Conservation (phyloP, 2,113 vertebrate genomes). For the Petrocephalus microphthalmus region DNA sequence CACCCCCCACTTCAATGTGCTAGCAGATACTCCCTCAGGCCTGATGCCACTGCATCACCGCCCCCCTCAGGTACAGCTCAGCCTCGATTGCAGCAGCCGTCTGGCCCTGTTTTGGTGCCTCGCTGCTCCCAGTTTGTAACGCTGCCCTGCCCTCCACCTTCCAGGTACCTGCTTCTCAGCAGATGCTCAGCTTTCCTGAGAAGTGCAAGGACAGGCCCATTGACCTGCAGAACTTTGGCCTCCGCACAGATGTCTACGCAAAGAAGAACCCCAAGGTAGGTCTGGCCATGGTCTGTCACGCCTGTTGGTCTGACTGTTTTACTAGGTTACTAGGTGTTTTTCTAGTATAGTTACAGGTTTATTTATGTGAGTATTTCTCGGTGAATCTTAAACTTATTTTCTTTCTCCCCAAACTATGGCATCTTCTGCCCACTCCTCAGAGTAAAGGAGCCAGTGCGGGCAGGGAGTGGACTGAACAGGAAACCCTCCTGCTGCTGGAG, state of each 20-base stretch:
- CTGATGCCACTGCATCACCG: conserved; percentile 83
- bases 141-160: conserved; percentile 45
- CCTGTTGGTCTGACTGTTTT: background rate
- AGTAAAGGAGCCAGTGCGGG: conserved; percentile 89
- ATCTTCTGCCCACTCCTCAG: conserved; percentile 47
- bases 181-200: conserved; percentile 93
- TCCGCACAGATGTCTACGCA: conserved; percentile 86
- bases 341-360: background rate
- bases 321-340: background rate
- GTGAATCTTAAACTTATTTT: background rate
- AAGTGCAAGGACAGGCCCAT: conserved; percentile 84
- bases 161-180: conserved; percentile 87
- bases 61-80: conserved; percentile 50
- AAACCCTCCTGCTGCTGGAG: conserved; percentile 86
- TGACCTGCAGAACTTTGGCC: conserved; percentile 89
- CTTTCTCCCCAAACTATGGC: background rate
- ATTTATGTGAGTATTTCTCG: too few relatives aligned
- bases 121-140: conserved; percentile 59
- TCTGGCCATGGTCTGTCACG: background rate
- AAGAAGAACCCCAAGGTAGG: conserved; percentile 92
- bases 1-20: conserved; percentile 91
- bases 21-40: conserved; percentile 88
- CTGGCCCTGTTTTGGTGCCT: conserved; percentile 66
- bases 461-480: conserved; percentile 94
- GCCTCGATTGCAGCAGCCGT: background rate